Percentiles rank a stretch among this genome's conserved stretches.
Evolutionary conservation across 2,888 invertebrate species (phyloP).

Genomic region (Pardosa pseudoannulata): DNA sequence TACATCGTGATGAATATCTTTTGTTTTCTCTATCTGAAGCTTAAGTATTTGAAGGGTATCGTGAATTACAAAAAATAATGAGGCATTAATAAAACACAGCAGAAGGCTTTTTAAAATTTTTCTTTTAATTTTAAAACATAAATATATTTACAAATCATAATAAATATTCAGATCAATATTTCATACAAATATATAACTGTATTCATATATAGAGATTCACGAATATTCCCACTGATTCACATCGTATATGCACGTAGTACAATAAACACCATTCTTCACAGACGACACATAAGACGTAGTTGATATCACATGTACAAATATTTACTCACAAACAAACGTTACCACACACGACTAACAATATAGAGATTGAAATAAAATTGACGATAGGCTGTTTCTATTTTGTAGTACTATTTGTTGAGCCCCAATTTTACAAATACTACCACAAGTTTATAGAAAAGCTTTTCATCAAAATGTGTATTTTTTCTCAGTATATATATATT

Average conservation of each 20-base stretch:
- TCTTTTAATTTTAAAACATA: constrained; percentile 31
- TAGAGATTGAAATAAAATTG: neutral
- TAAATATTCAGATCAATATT: constrained; percentile 20
- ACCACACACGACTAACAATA: neutral
- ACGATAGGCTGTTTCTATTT: constrained; percentile 21
- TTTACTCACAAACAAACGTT: neutral
- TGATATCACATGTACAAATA: neutral
- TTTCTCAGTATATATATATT: no score
- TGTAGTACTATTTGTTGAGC: constrained; percentile 53
- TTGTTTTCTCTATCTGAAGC: no score
- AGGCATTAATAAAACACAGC: no score
- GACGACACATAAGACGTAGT: neutral
- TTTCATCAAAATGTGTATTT: neutral
- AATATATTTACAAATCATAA: constrained; percentile 23
- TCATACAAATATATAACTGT: constrained; percentile 46
- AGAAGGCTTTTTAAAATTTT: no score
- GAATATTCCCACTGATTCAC: neutral
- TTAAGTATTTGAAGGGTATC: no score
- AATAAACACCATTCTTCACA: no score
- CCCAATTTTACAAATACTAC: constrained; percentile 49
- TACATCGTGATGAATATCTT: no score
- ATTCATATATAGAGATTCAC: neutral
- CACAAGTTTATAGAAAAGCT: constrained; percentile 30
- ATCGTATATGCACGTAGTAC: neutral
- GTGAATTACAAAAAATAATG: no score